These are phyloP conservation scores for Globicephala melas DNA, from an alignment of 2,113 vertebrate species.

Conservation along the genomic window DNA sequence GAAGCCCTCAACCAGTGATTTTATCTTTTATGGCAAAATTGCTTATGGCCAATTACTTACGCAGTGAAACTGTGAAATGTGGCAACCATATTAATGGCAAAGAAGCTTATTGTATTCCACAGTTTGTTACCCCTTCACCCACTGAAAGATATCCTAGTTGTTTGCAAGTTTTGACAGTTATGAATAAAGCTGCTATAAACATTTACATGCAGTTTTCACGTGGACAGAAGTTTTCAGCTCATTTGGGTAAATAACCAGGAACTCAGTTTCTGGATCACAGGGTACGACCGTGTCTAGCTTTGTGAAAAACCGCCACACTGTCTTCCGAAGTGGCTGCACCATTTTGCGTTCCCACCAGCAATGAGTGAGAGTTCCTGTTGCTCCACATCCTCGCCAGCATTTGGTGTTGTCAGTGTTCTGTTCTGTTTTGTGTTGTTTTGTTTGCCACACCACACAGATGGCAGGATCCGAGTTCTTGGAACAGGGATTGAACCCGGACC, in stretches of 20 bases:
- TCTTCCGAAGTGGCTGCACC: background rate
- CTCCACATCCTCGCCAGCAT: background rate
- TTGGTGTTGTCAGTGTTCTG: background rate
- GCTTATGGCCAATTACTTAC: background rate
- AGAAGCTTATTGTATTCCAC: background rate
- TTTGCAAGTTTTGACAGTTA: background rate
- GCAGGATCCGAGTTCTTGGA: too few relatives aligned
- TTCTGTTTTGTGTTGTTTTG: background rate
- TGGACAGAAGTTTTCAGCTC: background rate
- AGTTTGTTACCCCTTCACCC: background rate
- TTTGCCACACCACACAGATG: too few relatives aligned
- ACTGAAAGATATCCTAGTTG: background rate
- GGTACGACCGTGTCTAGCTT: background rate
- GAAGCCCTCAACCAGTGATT: background rate
- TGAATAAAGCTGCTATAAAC: background rate
- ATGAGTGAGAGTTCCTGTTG: background rate
- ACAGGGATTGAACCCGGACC: too few relatives aligned
- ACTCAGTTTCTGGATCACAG: background rate
- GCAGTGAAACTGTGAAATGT: too few relatives aligned
- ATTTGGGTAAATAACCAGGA: background rate
- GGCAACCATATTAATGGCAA: background rate
- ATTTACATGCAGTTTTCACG: background rate
- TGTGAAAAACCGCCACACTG: background rate
- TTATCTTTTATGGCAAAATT: background rate
- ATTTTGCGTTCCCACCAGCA: background rate